Percentiles rank a stretch among this genome's conserved stretches.
Evolutionary conservation across 2,113 vertebrate genomes (phyloP).

Genomic region (Cephalophus harveyi): DNA sequence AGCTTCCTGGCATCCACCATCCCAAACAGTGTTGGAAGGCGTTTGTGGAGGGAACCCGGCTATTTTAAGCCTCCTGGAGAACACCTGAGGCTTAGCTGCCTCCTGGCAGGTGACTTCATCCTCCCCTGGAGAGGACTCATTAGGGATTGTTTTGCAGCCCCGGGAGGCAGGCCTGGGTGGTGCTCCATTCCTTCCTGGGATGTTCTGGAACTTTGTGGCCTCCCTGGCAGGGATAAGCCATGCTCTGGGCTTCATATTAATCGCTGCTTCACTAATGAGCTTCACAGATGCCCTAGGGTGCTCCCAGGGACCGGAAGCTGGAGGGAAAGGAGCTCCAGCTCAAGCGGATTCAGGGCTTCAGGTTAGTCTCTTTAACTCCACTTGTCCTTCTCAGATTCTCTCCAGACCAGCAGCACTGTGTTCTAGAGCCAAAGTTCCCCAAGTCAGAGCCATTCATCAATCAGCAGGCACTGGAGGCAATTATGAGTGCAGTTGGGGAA

Average conservation of each 20-base stretch:
- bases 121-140: conserved; percentile 53
- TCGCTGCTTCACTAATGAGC: conserved; percentile 48
- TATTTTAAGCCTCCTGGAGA: conserved; percentile 63
- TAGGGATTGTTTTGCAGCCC: conserved; percentile 63
- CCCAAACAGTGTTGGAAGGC: conserved; percentile 49
- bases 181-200: not conserved
- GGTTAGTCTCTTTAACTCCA: not conserved
- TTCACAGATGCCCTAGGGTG: not conserved
- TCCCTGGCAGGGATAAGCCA: conserved; percentile 32
- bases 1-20: conserved; percentile 66
- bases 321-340: not conserved
- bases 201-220: conserved; percentile 33
- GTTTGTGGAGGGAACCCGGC: conserved; percentile 34
- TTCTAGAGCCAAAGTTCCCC: not conserved
- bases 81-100: conserved; percentile 32
- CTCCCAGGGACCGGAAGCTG: not conserved
- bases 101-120: conserved; percentile 60
- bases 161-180: conserved; percentile 51
- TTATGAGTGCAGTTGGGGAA: not conserved
- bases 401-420: not conserved
- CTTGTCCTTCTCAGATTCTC: not conserved
- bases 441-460: not conserved
- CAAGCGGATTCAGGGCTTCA: not conserved
- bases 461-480: not conserved
- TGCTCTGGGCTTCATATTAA: not conserved